phyloP scores from a whole-genome alignment of 2,113 vertebrate genomes.

The Manacus vitellinus region DNA sequence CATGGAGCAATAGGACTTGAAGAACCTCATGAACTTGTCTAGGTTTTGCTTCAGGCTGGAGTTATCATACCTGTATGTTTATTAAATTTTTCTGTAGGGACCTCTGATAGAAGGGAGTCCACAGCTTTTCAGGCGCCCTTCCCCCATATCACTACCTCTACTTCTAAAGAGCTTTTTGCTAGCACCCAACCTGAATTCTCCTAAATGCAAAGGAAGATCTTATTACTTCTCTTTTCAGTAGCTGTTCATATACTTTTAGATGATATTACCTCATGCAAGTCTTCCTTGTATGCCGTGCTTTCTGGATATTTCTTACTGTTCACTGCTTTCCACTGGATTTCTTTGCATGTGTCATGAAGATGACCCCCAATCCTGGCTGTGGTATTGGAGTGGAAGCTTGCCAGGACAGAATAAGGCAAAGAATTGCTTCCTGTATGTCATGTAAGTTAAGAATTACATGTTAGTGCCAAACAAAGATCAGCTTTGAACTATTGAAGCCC shows the following conservation, averaged over 20 bases:
- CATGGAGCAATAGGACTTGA: background rate
- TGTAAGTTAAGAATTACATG: background rate
- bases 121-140: background rate
- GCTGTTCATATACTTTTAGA: background rate
- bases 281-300: background rate
- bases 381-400: background rate
- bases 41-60: background rate
- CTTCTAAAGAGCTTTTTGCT: background rate
- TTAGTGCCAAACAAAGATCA: background rate
- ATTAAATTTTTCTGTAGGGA: background rate
- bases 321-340: background rate
- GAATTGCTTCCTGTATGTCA: background rate
- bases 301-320: background rate
- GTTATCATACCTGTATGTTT: background rate
- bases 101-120: background rate
- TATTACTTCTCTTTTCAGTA: background rate
- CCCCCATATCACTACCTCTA: background rate
- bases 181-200: background rate
- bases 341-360: background rate
- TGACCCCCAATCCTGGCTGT: background rate
- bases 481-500: background rate
- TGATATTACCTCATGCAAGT: background rate
- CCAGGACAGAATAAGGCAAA: background rate
- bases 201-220: background rate
- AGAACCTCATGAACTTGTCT: background rate